A percentile compares a stretch with the other conserved stretches of the same genome.
Evolutionary conservation across 2,888 invertebrate genomes (phyloP).

Genomic region (Cephus runcator): DNA sequence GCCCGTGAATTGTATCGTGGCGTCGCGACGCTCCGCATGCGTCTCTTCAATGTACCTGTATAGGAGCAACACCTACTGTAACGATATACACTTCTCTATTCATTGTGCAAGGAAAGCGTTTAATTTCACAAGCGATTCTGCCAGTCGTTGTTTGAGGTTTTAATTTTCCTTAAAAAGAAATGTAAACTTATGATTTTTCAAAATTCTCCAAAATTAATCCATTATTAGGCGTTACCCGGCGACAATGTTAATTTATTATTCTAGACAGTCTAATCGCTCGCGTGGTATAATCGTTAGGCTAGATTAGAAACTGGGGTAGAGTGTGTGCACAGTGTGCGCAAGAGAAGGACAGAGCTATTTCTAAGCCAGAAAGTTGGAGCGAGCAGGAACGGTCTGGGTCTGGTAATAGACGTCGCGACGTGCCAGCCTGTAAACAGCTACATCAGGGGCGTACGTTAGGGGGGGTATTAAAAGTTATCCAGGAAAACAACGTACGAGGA

Average conservation of each 20-base stretch:
- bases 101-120: neutral
- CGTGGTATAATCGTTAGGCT: neutral
- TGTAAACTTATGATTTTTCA: neutral
- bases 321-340: neutral
- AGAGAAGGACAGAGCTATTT: neutral
- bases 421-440: constrained; percentile 48
- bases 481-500: constrained; percentile 29
- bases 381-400: neutral
- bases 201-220: neutral
- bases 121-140: neutral
- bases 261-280: neutral
- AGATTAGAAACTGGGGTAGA: neutral
- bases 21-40: constrained; percentile 22
- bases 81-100: neutral
- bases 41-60: constrained; percentile 3
- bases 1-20: constrained; percentile 55
- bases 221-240: neutral
- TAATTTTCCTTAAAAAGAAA: neutral
- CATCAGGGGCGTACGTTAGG: constrained; percentile 21
- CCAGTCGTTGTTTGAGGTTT: neutral
- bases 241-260: neutral
- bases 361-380: neutral
- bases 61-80: neutral
- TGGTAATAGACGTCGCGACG: constrained; percentile 21
- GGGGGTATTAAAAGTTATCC: constrained; percentile 46